phyloP scores from a whole-genome alignment of 2,888 invertebrate species.

The Adineta ricciae region DNA sequence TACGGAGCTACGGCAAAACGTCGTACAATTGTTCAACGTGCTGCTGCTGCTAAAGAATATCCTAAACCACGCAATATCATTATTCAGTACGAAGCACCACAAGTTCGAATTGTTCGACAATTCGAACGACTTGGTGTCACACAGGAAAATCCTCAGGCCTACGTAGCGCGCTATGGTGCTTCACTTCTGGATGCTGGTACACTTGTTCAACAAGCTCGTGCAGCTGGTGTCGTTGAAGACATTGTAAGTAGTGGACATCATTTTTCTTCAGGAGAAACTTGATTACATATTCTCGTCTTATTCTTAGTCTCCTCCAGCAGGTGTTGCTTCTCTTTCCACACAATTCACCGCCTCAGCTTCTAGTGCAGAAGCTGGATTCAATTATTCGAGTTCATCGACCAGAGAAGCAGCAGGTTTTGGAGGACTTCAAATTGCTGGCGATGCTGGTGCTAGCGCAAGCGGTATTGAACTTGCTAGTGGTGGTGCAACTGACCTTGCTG shows the following conservation, averaged over 20 bases:
- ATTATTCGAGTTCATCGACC: not conserved
- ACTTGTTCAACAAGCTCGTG: constrained; percentile 17
- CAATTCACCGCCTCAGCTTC: not conserved
- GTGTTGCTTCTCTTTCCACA: not conserved
- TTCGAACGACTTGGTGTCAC: constrained; percentile 28
- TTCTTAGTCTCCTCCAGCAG: not conserved
- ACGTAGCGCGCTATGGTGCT: constrained; percentile 22
- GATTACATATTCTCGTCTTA: not conserved
- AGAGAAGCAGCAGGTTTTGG: not conserved
- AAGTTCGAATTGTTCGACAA: constrained; percentile 24
- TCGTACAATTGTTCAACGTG: constrained; percentile 20
- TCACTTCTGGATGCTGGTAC: not conserved
- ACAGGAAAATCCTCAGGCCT: constrained; percentile 27
- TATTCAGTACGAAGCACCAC: constrained; percentile 21
- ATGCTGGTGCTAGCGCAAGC: not conserved
- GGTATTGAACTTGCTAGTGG: not conserved
- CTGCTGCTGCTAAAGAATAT: not conserved
- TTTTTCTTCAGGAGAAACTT: not conserved
- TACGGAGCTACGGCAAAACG: constrained; percentile 24
- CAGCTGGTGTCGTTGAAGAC: constrained; percentile 1
- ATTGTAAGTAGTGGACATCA: not conserved
- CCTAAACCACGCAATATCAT: constrained; percentile 27
- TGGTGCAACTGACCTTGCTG: not conserved
- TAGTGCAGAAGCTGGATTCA: not conserved
- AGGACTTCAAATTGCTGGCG: not conserved